Percentiles rank a stretch among this genome's conserved stretches.
Conservation (phyloP, 2,113 vertebrate species). For the Triplophysa rosa region DNA sequence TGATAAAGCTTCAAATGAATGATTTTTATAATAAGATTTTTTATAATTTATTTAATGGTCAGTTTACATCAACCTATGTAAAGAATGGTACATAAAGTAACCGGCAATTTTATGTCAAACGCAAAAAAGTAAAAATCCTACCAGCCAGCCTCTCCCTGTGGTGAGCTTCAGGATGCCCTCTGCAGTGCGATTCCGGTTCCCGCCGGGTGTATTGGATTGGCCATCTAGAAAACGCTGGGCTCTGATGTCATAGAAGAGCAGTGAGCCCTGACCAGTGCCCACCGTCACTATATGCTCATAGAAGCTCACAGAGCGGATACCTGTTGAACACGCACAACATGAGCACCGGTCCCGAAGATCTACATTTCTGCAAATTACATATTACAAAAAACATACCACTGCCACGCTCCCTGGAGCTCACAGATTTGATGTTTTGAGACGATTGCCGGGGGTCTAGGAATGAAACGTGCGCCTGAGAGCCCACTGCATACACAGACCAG, state of each 20-base stretch:
- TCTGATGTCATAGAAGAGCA: conserved; percentile 95
- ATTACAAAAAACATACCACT: conserved; percentile 80
- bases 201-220: conserved; percentile 66
- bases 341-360: neutral
- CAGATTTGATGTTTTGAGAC: conserved; percentile 86
- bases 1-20: no score
- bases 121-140: conserved; percentile 63
- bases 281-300: conserved; percentile 98
- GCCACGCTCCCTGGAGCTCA: conserved; percentile 91
- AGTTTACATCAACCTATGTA: no score
- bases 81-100: no score
- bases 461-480: conserved; percentile 96
- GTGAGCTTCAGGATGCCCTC: conserved; percentile 90
- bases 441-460: conserved; percentile 95
- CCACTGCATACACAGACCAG: conserved; percentile 97
- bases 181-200: conserved; percentile 77
- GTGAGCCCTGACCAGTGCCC: conserved; percentile 93
- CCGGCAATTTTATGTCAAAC: no score
- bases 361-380: neutral
- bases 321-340: conserved; percentile 62
- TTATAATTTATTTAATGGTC: no score
- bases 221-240: conserved; percentile 93
- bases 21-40: no score
- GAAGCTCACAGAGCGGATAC: conserved; percentile 97
- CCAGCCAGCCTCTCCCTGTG: conserved; percentile 97